Conservation (phyloP, 2,888 invertebrate species). For the Sympetrum striolatum region DNA sequence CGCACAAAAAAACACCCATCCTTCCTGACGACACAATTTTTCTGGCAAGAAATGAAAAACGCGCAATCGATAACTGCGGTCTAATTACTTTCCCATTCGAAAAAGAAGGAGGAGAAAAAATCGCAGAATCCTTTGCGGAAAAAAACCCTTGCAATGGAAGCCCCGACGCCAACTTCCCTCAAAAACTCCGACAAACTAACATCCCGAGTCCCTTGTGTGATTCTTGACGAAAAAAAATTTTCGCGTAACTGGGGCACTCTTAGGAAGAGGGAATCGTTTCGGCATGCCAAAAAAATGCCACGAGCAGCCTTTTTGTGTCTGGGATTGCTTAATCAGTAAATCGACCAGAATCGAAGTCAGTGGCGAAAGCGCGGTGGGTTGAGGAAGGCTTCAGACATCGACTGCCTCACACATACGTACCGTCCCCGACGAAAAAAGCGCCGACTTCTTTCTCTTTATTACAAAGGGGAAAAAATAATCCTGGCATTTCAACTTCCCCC, state of each 20-base stretch:
- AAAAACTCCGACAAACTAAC: background rate
- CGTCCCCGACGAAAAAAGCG: background rate
- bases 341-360: background rate
- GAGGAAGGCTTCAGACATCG: background rate
- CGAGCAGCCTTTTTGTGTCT: background rate
- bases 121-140: background rate
- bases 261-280: background rate
- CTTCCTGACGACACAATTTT: background rate
- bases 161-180: background rate
- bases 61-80: constrained; percentile 14
- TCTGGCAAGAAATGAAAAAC: background rate
- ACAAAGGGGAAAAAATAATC: background rate
- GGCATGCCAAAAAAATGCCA: background rate
- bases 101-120: background rate
- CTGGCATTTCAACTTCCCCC: background rate
- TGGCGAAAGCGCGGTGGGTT: background rate
- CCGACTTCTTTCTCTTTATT: background rate
- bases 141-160: too few relatives aligned
- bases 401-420: background rate
- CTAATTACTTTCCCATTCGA: constrained; percentile 9
- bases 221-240: background rate
- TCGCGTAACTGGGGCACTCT: background rate
- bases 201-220: background rate
- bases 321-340: background rate
- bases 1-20: background rate